A percentile compares a stretch with the other conserved stretches of the same genome.
Evolutionary conservation across 2,797 vertebrate genomes (phyloP).

Genomic region (Meriones psammophilus): DNA sequence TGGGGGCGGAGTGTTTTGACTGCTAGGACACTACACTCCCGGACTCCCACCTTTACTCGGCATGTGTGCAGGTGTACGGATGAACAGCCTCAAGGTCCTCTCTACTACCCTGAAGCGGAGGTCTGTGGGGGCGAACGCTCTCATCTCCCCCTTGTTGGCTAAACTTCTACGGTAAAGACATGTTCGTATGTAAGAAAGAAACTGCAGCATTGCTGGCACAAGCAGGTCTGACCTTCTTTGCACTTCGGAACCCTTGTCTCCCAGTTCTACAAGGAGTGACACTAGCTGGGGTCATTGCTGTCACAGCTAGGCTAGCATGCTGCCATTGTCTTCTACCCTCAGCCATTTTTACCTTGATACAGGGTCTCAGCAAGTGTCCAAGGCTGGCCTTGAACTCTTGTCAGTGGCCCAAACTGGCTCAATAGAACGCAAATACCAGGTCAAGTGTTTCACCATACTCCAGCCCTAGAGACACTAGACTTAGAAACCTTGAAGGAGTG

Average conservation of each 20-base stretch:
- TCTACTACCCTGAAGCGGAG: background rate
- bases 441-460: background rate
- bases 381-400: background rate
- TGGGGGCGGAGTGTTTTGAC: no score
- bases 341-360: background rate
- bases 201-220: background rate
- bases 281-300: background rate
- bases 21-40: background rate
- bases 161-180: background rate
- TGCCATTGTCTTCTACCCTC: background rate
- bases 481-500: background rate
- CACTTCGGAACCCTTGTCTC: background rate
- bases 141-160: accelerated
- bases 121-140: accelerated
- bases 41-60: background rate
- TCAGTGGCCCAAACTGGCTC: background rate
- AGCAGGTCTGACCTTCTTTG: background rate
- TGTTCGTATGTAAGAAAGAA: accelerated
- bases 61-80: no score
- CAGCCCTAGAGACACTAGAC: background rate
- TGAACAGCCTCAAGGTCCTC: background rate
- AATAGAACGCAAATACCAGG: background rate
- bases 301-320: background rate
- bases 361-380: background rate
- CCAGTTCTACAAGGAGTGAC: background rate